A percentile compares a stretch with the other conserved stretches of the same genome.
These are phyloP conservation scores for Malthinus seriepunctatus DNA, from an alignment of 2,888 invertebrate genomes.

Conservation along the genomic window DNA sequence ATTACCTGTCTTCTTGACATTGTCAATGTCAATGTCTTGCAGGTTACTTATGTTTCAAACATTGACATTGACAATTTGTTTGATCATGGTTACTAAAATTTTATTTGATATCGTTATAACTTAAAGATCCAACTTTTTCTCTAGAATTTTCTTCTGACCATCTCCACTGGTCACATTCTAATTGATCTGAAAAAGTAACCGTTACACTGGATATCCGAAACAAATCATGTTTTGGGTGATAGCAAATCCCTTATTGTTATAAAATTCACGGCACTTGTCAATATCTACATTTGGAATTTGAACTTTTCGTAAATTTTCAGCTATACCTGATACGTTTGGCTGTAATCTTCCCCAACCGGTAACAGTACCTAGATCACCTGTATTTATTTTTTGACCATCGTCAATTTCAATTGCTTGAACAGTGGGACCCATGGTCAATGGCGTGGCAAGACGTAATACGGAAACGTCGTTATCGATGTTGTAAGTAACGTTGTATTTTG, in stretches of 20 bases:
- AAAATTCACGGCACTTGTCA: background rate
- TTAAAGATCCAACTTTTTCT: too few species aligned
- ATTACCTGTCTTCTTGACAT: too few species aligned
- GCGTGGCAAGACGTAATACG: background rate
- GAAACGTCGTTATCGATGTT: slow-evolving; percentile 7
- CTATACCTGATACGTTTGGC: background rate
- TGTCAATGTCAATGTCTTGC: too few species aligned
- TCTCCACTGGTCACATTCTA: too few species aligned
- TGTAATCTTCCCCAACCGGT: slow-evolving; percentile 9
- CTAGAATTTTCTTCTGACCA: too few species aligned
- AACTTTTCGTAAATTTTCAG: background rate
- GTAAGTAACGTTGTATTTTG: background rate
- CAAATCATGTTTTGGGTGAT: slow-evolving; percentile 12
- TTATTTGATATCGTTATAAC: too few species aligned
- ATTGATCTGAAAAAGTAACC: too few species aligned
- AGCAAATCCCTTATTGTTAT: slow-evolving; percentile 36
- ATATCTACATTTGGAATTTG: background rate
- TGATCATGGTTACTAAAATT: too few species aligned
- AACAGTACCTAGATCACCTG: background rate
- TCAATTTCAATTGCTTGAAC: background rate
- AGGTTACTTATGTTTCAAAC: too few species aligned
- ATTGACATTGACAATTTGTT: too few species aligned
- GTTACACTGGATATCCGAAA: background rate
- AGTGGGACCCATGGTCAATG: background rate
- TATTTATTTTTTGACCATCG: background rate